Evolutionary conservation across 1,140 invertebrate species (phyloP).

Genomic region (Streblospio benedicti): DNA sequence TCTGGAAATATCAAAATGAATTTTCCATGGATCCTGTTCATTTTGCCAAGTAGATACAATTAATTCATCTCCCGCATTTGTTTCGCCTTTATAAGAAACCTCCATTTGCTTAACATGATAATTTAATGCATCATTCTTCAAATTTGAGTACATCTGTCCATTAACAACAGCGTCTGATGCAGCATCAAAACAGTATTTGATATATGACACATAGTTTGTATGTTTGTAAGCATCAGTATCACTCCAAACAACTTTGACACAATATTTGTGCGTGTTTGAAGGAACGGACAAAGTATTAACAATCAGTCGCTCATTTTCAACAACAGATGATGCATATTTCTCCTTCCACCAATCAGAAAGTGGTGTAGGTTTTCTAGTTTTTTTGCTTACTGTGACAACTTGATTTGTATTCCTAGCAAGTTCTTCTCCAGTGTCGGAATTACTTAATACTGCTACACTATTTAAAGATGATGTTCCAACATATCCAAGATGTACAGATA

Average conservation of each 20-base stretch:
- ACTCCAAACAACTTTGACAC: slow-evolving; percentile 8
- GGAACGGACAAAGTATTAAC: slow-evolving; percentile 9
- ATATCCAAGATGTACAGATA: slow-evolving; percentile 6
- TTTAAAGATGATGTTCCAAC: slow-evolving; percentile 19
- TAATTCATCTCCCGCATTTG: slow-evolving; percentile 12
- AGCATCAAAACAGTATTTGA: slow-evolving; percentile 19
- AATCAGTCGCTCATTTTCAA: slow-evolving; percentile 5
- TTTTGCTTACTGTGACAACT: slow-evolving; percentile 17
- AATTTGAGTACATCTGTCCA: slow-evolving; percentile 3
- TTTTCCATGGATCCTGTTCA: background rate
- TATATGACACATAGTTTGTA: slow-evolving; percentile 19
- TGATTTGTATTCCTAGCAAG: slow-evolving; percentile 15
- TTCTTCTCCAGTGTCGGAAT: background rate
- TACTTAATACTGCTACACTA: slow-evolving; percentile 7
- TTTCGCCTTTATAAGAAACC: slow-evolving; percentile 16
- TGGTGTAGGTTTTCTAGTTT: slow-evolving; percentile 17
- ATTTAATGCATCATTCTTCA: slow-evolving; percentile 5
- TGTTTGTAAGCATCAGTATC: slow-evolving; percentile 20
- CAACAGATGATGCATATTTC: slow-evolving; percentile 15
- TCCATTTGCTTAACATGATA: slow-evolving; percentile 15
- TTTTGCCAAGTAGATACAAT: slow-evolving; percentile 16
- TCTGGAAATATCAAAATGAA: slow-evolving; percentile 12
- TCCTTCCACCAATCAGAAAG: slow-evolving; percentile 24
- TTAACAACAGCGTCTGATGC: slow-evolving; percentile 15
- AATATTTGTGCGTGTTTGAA: background rate